Conservation (phyloP, 2,888 invertebrate genomes). For the Drosophila rellima region DNA sequence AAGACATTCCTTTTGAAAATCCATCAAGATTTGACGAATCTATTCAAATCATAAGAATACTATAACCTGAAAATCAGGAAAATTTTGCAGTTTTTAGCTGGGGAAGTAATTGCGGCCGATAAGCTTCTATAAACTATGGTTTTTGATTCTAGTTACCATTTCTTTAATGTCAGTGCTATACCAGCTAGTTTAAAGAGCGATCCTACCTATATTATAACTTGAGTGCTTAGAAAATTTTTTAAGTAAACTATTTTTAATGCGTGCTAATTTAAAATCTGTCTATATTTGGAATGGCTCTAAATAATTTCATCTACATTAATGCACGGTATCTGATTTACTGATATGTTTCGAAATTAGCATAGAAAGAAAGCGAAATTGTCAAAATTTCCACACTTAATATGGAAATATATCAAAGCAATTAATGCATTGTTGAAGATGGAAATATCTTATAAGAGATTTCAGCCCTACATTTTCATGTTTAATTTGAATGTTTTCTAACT, state of each 20-base stretch:
- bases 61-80: too few species aligned
- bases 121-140: constrained; percentile 9
- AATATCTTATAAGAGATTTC: neutral
- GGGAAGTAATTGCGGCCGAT: constrained; percentile 15
- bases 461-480: neutral
- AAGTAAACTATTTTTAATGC: neutral
- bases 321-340: too few species aligned
- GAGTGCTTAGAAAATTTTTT: neutral
- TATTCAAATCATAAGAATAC: too few species aligned
- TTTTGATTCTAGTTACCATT: neutral
- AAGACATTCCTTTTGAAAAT: too few species aligned
- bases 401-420: neutral
- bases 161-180: neutral
- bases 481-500: neutral
- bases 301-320: too few species aligned
- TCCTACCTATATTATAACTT: neutral
- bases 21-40: too few species aligned
- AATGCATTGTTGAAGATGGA: neutral
- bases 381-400: too few species aligned
- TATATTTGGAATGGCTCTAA: too few species aligned
- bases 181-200: constrained; percentile 1
- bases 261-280: too few species aligned
- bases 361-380: too few species aligned
- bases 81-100: too few species aligned
- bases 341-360: too few species aligned